These are phyloP conservation scores for Mechanitis mazaeus DNA, from an alignment of 2,888 invertebrate species.

Conservation along the genomic window DNA sequence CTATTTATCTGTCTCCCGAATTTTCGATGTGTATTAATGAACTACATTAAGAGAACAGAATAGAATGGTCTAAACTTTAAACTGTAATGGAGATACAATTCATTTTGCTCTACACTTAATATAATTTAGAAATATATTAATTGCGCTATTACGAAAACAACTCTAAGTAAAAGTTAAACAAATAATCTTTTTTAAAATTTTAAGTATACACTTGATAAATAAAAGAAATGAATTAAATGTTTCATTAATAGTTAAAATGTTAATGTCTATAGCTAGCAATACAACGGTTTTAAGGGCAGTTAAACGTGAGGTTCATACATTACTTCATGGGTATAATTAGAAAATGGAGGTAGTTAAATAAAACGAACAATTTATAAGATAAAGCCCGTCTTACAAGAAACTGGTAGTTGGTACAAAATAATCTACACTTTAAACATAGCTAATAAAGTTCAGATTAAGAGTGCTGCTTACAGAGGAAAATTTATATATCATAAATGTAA, in stretches of 20 bases:
- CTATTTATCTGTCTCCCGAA: not conserved
- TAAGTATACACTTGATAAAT: too few species aligned
- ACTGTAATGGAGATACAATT: not conserved
- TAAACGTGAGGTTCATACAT: conserved; percentile 1
- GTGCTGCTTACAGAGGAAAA: conserved; percentile 49
- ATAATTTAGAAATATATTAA: too few species aligned
- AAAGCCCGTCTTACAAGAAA: conserved; percentile 44
- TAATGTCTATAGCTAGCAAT: too few species aligned
- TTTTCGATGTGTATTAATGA: not conserved
- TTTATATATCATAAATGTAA: conserved; percentile 76
- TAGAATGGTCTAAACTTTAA: not conserved
- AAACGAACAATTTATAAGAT: conserved; percentile 37
- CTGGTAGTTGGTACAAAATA: conserved; percentile 39
- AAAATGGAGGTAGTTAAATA: conserved; percentile 11
- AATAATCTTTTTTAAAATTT: too few species aligned
- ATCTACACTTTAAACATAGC: conserved; percentile 38
- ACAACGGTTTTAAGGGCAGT: not conserved
- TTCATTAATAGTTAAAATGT: too few species aligned
- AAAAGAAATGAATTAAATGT: too few species aligned
- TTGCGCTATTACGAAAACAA: too few species aligned
- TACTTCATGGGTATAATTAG: conserved; percentile 9
- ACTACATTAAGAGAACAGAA: not conserved
- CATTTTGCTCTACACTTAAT: too few species aligned
- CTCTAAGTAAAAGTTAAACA: too few species aligned
- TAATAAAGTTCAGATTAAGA: conserved; percentile 49